phyloP scores from a whole-genome alignment of 2,888 invertebrate species.

The Apoda limacodes region DNA sequence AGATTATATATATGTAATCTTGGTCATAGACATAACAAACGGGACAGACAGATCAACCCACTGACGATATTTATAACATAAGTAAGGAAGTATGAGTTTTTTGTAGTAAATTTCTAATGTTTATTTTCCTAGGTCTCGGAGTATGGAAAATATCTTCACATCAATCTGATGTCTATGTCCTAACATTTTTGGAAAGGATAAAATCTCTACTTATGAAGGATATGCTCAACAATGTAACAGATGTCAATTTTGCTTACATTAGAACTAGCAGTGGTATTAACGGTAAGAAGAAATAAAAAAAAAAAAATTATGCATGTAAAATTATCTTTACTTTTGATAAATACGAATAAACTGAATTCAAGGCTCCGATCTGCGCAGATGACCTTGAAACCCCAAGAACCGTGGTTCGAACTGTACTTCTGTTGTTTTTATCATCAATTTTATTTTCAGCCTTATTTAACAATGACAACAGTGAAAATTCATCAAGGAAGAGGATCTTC shows the following conservation, averaged over 20 bases:
- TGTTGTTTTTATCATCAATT: conserved; percentile 1
- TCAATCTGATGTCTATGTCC: conserved; percentile 70
- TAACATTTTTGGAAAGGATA: conserved; percentile 67
- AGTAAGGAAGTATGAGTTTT: background rate
- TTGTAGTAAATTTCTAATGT: no score
- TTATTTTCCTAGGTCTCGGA: conserved; percentile 56
- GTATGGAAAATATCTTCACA: conserved; percentile 71
- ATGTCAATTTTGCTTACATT: conserved; percentile 74
- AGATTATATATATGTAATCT: no score
- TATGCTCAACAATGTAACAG: conserved; percentile 59
- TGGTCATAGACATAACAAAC: no score
- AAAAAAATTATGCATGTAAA: no score
- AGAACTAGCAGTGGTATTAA: conserved; percentile 24
- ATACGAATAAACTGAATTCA: no score
- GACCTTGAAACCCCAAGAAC: no score
- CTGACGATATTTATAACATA: no score
- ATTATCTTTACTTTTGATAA: no score
- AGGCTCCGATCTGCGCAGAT: no score
- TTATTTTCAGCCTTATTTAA: conserved; percentile 35
- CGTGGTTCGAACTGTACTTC: no score
- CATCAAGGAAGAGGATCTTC: conserved; percentile 33
- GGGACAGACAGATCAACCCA: no score
- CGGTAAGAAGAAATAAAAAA: conserved; percentile 23
- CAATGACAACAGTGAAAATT: conserved; percentile 18
- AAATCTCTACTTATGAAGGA: conserved; percentile 47